Conservation (phyloP, 2,797 vertebrate species). For the Stomatorhinus walkeri region DNA sequence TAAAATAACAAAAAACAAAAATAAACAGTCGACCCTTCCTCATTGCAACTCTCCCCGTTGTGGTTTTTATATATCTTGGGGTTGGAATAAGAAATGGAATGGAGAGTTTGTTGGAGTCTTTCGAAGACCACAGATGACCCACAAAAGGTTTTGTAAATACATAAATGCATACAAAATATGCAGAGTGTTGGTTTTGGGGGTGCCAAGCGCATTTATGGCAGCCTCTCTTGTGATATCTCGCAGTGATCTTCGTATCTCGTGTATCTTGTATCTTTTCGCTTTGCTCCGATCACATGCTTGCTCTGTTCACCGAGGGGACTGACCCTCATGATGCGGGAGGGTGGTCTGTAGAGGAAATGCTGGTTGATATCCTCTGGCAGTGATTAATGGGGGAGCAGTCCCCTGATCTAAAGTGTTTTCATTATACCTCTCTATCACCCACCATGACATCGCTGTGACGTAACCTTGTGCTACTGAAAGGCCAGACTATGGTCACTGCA, state of each 20-base stretch:
- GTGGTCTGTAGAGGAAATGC: neutral
- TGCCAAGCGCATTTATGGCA: neutral
- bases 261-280: neutral
- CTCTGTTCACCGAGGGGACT: neutral
- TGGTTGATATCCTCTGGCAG: neutral
- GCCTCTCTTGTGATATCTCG: neutral
- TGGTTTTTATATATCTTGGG: neutral
- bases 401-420: neutral
- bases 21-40: neutral
- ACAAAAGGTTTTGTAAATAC: neutral
- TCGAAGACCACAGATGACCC: neutral
- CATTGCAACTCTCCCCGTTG: neutral
- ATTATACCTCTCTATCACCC: neutral
- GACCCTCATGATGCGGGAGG: neutral
- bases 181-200: neutral
- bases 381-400: neutral
- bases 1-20: neutral
- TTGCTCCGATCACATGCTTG: neutral
- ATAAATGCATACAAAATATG: neutral
- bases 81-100: neutral
- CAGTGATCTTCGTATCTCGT: neutral
- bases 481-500: neutral
- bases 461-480: neutral
- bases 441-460: neutral
- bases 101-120: neutral